These are phyloP conservation scores for Scomber scombrus DNA, from an alignment of 2,113 vertebrate genomes.

Conservation along the genomic window DNA sequence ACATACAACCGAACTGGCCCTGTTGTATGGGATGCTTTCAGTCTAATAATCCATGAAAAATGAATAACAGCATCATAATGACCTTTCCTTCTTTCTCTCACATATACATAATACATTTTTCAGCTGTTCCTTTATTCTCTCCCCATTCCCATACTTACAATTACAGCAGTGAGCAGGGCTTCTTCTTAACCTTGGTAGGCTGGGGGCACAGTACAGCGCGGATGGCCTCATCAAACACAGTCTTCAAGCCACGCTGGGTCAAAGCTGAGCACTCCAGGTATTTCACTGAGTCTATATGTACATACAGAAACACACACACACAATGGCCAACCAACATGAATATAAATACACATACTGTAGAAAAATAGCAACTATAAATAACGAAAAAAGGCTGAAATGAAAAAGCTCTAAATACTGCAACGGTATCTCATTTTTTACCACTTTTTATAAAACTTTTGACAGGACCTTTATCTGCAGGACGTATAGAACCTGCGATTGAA, in stretches of 20 bases:
- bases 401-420: too few relatives aligned
- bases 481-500: too few relatives aligned
- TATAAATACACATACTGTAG: too few relatives aligned
- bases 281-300: slow-evolving; percentile 88
- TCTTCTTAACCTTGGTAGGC: slow-evolving; percentile 87
- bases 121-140: not conserved
- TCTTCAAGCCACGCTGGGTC: slow-evolving; percentile 93
- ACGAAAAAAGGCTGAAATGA: too few relatives aligned
- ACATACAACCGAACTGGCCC: too few relatives aligned
- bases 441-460: too few relatives aligned
- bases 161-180: slow-evolving; percentile 87
- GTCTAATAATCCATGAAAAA: not conserved
- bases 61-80: not conserved
- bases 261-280: slow-evolving; percentile 94
- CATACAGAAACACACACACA: not conserved
- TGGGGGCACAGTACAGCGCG: slow-evolving; percentile 92
- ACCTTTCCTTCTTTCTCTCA: not conserved
- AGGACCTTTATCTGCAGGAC: too few relatives aligned
- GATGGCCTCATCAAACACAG: slow-evolving; percentile 94
- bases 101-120: too few relatives aligned
- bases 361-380: too few relatives aligned
- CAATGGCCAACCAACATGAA: too few relatives aligned
- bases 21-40: not conserved
- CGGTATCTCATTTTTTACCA: too few relatives aligned
- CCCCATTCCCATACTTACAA: slow-evolving; percentile 46